Base-by-base conservation (phyloP, 2,113 vertebrate species). In the Pluvianellus socialis region DNA sequence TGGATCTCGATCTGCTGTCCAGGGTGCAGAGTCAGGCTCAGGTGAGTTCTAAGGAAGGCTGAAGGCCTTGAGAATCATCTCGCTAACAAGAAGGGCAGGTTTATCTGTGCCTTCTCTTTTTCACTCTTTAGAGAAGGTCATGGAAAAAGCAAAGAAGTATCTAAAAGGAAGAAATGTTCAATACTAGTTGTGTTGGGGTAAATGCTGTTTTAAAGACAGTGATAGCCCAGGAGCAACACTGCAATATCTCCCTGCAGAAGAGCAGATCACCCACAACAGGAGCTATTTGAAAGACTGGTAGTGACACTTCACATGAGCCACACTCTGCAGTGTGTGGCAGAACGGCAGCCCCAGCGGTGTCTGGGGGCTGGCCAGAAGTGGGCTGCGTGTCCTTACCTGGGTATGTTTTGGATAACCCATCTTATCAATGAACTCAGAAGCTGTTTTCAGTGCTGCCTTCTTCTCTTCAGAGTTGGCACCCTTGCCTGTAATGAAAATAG, bases 331-430 rank as follows among this genome's bases (percentile, higher is more conserved):
- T 3, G 4, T 4, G 53, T 3, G 45, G 68, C 55, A 66, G 40
- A 66, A 40, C 24, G 33, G 49, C 3, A 56, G 19, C 28, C 62
- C 32, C 63, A 7, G 35, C 14, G 65, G 24, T 9, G 15, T 16
- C 10, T 30, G 49, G 55, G 42, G 50, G 17, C 14, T 58, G 66
- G 42, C 38, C 68, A 16, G 2, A 32, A 28, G 26, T 9, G 18
- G 59, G 65, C 35, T 88, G 76, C 67, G 53, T 3, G 0, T 14
- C 58, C 95, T 96, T 74, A 99, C 99, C 98, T 99, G 99, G 3
- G 99, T 99, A 56, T 99, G 99, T 90, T 98, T 99, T 13, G 99
- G 98, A 88, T 99, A 99, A 44, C 97, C 95, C 99, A 99, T 99
- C 98, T 99, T 99, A 92, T 98, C 98, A 97, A 99, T 99, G 97